Conservation (phyloP, 2,113 vertebrate genomes). For the Hydrolagus affinis region DNA sequence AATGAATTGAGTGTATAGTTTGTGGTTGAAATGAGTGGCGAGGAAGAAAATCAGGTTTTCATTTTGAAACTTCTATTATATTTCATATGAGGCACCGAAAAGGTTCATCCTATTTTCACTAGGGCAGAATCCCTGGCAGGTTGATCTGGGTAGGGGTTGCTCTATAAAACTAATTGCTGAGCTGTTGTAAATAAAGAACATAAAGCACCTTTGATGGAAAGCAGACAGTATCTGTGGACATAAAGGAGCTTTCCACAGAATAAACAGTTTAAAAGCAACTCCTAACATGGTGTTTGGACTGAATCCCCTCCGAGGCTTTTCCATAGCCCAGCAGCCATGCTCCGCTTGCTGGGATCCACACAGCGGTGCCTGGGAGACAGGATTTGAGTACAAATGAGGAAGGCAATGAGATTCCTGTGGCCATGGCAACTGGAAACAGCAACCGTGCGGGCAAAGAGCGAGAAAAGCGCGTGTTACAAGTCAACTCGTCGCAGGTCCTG, state of each 20-base stretch:
- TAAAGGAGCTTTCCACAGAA: not conserved
- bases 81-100: not conserved
- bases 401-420: not conserved
- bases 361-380: constrained; percentile 1
- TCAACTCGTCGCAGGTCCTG: no score
- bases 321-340: not conserved
- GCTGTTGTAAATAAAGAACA: not conserved
- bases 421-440: constrained; percentile 11
- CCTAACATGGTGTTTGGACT: constrained; percentile 8
- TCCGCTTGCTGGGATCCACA: not conserved
- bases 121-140: not conserved
- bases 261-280: constrained; percentile 17
- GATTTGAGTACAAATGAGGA: constrained; percentile 12
- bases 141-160: not conserved
- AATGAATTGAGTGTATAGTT: no score
- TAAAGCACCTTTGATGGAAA: not conserved
- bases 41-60: not conserved
- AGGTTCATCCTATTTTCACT: not conserved
- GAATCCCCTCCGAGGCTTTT: not conserved
- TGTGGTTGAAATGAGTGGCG: not conserved
- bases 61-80: not conserved
- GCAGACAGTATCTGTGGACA: not conserved
- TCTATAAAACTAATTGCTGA: not conserved
- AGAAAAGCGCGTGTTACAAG: not conserved
- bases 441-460: not conserved